Conservation (phyloP, 2,113 vertebrate species). For the Phoxinus phoxinus region DNA sequence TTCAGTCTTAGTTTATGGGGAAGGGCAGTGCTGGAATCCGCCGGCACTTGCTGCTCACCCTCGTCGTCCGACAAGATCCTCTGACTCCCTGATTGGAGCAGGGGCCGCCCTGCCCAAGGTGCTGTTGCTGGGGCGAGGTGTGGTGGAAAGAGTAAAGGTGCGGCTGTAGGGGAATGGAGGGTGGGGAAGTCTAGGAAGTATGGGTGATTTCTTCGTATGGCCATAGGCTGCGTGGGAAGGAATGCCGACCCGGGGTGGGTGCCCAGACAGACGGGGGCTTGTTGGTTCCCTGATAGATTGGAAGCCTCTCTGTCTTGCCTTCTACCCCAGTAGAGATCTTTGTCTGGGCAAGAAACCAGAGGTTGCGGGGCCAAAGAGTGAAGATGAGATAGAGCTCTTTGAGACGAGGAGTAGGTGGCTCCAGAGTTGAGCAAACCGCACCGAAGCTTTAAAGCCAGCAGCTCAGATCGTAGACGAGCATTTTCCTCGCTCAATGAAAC, state of each 20-base stretch:
- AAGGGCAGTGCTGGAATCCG: constrained; percentile 61
- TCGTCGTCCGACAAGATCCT: constrained; percentile 71
- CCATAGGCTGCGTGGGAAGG: constrained; percentile 64
- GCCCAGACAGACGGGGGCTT: neutral
- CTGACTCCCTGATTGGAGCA: constrained; percentile 38
- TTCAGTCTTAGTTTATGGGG: constrained; percentile 82
- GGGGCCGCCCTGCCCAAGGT: constrained; percentile 43
- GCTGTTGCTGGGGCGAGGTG: constrained; percentile 61
- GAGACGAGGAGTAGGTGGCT: constrained; percentile 46
- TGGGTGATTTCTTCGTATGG: constrained; percentile 68
- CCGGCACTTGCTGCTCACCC: constrained; percentile 71
- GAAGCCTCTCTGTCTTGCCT: constrained; percentile 36
- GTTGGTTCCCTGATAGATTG: constrained; percentile 43
- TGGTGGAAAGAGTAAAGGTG: constrained; percentile 62
- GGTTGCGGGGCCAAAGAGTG: constrained; percentile 33
- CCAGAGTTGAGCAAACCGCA: constrained; percentile 74
- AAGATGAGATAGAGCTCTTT: constrained; percentile 63
- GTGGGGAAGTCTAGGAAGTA: constrained; percentile 62
- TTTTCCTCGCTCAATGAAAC: constrained; percentile 85
- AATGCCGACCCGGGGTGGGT: constrained; percentile 61
- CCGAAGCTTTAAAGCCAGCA: constrained; percentile 79
- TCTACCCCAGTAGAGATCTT: constrained; percentile 63
- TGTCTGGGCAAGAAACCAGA: constrained; percentile 40
- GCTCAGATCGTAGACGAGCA: constrained; percentile 77
- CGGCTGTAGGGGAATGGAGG: constrained; percentile 55